Conservation (phyloP, 2,888 invertebrate genomes). For the Habrosyne pyritoides region DNA sequence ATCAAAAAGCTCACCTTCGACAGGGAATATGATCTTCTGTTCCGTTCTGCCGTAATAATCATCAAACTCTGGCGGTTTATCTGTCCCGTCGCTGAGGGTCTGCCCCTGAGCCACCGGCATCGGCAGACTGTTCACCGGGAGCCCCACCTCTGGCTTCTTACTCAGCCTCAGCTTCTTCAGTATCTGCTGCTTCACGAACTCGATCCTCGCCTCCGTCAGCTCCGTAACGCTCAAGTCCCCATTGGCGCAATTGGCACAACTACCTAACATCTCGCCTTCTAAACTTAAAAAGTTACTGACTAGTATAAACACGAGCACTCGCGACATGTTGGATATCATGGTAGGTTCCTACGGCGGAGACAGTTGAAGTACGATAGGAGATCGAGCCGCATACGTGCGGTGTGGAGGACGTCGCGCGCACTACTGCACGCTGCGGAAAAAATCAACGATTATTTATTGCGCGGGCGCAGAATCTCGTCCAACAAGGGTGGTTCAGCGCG, state of each 20-base stretch:
- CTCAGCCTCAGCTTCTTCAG: constrained; percentile 90
- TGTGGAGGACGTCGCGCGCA: constrained; percentile 36
- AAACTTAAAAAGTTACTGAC: constrained; percentile 61
- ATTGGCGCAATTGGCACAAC: constrained; percentile 69
- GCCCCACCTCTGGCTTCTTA: constrained; percentile 87
- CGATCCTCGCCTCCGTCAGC: constrained; percentile 88
- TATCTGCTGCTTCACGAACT: constrained; percentile 93
- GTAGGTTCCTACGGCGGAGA: constrained; percentile 60
- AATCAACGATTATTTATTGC: constrained; percentile 23
- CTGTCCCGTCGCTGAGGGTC: constrained; percentile 82
- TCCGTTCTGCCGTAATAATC: constrained; percentile 93
- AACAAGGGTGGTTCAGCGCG: constrained; percentile 31
- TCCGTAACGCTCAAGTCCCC: constrained; percentile 79
- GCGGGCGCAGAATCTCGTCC: constrained; percentile 13
- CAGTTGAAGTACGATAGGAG: constrained; percentile 65
- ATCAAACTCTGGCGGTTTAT: constrained; percentile 85
- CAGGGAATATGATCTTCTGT: constrained; percentile 92
- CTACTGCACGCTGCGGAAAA: constrained; percentile 40
- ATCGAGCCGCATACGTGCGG: constrained; percentile 70
- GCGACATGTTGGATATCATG: constrained; percentile 44
- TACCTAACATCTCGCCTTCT: constrained; percentile 58
- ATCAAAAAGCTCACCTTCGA: constrained; percentile 84
- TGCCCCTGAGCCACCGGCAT: constrained; percentile 90
- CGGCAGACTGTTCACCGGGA: constrained; percentile 86
- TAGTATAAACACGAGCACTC: constrained; percentile 60